Conservation (phyloP, 2,797 vertebrate genomes). For the Poecile montanus region DNA sequence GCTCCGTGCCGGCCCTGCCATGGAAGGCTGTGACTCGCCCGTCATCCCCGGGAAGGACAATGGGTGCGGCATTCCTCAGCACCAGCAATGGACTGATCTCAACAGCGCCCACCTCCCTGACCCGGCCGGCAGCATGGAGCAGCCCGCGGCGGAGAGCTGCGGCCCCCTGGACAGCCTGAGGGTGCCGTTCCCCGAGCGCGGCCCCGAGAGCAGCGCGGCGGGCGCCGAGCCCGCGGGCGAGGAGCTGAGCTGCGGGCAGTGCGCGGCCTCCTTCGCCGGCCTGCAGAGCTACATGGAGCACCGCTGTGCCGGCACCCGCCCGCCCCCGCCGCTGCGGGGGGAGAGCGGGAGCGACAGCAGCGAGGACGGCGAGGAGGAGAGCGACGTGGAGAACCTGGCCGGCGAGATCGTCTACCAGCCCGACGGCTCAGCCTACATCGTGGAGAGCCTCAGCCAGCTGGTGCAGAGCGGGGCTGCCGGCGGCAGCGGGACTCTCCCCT, state of each 20-base stretch:
- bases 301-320: slow-evolving; percentile 88
- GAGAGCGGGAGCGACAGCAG: slow-evolving; percentile 94
- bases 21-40: slow-evolving; percentile 99
- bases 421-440: slow-evolving; percentile 98
- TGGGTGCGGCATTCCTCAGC: slow-evolving; percentile 93
- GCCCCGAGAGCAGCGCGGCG: slow-evolving; percentile 66
- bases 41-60: slow-evolving; percentile 99
- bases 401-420: slow-evolving; percentile 99
- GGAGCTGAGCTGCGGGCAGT: slow-evolving; percentile 82
- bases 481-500: slow-evolving; percentile 71
- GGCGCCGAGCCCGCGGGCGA: slow-evolving; percentile 74
- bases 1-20: slow-evolving; percentile 97
- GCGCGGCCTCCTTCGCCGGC: slow-evolving; percentile 79
- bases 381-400: slow-evolving; percentile 97
- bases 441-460: slow-evolving; percentile 99
- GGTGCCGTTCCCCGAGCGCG: slow-evolving; percentile 77
- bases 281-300: slow-evolving; percentile 96
- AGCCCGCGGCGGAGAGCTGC: slow-evolving; percentile 73
- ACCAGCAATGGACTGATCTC: slow-evolving; percentile 87
- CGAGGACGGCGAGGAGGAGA: slow-evolving; percentile 91
- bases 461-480: slow-evolving; percentile 87
- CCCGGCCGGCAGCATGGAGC: slow-evolving; percentile 79
- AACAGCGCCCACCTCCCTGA: slow-evolving; percentile 88
- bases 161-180: slow-evolving; percentile 80
- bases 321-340: slow-evolving; percentile 80